Base-by-base conservation (phyloP, 2,888 invertebrate genomes). In the Didymodactylos carnosus region DNA sequence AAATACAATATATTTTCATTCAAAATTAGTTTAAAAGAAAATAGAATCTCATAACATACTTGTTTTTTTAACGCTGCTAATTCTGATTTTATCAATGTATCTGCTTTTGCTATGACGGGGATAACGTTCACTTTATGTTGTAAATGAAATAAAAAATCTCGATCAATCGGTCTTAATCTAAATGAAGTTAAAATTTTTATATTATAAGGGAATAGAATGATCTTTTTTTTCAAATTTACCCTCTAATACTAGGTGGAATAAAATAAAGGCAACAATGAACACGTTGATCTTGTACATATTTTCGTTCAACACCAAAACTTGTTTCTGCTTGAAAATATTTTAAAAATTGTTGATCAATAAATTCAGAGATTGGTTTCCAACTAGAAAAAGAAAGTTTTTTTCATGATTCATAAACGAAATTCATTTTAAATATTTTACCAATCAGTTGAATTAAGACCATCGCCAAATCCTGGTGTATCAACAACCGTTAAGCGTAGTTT, bases 231-330 rank as follows among this genome's bases (percentile, higher is more conserved):
- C 2, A 27, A 7, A 8, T 39, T 10, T 73, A 83, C 82, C 82
- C 83, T 76, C 82, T 81, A 25, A 82, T 82, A 77, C 80, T 81
- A 25, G 83, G 83, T 73, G 81, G 82, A 76, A 83, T 80, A 78
- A 83, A 83, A 77, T 83, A 83, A 78, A 83, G 81, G 77, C 83
- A 95, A 85, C 95, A 95, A 82, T 97, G 95, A 79, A 97, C 92
- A 81, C 95, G 88, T 84, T 94, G 94, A 84, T 97, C 95, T 75
- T 94, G 89, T 79, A 97, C 95, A 83, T 95, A 94, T 77, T 94
- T 88, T 70, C 95, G 88, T 84, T 97, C 95, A 69, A 95, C 86
- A 35, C 72, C 72, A 35, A 43, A 69, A 19, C 70, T 43, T 13
- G 72, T 73, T 40, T 74, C 74, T 3, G 71, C 71, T 46, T 40